Conservation (phyloP, 1,140 invertebrate species). For the Dufourea novaeangliae region DNA sequence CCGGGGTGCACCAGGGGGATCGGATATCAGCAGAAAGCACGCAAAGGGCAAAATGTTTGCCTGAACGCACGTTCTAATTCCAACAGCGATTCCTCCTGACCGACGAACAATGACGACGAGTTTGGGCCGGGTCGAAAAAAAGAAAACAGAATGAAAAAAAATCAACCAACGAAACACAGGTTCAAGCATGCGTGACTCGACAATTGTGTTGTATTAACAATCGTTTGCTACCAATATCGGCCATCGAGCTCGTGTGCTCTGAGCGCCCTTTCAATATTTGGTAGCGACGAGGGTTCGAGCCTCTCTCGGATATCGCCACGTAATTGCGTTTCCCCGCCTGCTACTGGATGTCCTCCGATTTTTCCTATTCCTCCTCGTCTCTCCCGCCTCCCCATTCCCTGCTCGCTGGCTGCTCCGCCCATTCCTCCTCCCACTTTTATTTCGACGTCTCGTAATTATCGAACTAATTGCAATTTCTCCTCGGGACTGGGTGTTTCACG, state of each 20-base stretch:
- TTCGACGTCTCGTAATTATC: conserved; percentile 35
- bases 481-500: neutral
- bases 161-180: neutral
- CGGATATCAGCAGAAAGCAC: neutral
- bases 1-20: neutral
- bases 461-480: conserved; percentile 40
- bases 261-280: conserved; percentile 42
- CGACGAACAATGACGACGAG: neutral
- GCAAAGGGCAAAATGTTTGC: neutral
- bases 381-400: neutral
- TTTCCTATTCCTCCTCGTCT: neutral
- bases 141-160: neutral
- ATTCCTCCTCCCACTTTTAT: neutral
- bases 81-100: neutral
- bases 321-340: conserved; percentile 30
- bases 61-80: conserved; percentile 14
- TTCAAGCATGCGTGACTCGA: neutral
- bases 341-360: neutral
- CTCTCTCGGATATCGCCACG: conserved; percentile 19
- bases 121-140: neutral
- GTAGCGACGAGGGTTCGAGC: neutral
- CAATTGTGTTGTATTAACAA: conserved; percentile 38
- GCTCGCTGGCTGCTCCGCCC: no score
- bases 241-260: conserved; percentile 3
- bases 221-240: conserved; percentile 13